Base-by-base conservation (phyloP, 2,888 invertebrate species). In the Pollenia labialis region DNA sequence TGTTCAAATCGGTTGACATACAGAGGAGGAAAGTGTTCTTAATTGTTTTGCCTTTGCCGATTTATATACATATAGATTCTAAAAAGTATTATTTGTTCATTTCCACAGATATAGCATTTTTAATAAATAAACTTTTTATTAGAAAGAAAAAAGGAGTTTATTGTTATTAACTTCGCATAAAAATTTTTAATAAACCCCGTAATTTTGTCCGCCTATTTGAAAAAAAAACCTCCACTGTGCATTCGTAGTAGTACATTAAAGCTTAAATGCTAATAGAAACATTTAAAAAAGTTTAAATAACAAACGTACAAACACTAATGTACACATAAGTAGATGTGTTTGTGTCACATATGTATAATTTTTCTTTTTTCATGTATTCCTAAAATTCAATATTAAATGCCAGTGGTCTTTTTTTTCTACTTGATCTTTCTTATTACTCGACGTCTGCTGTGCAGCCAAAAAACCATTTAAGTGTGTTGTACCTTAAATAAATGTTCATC, bases 201-300 rank as follows among this genome's bases (percentile, higher is more conserved):
- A 32, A 32, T 32, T 32, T 32, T 32, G 0, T 18, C 18, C 23
- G 2, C 23, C 4, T 32, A 32, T 32, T 32, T 32, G 0, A 6
- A 32, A 32, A 32, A 32, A 23, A 32, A 32, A 2, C 4, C 4
- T 32, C 32, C 32, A 32, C 18, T 32, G 18, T 12, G 32, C 32
- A 40, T 7, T 58, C n/a, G 42, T 42, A 48, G 60, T 60, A 32
- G 54, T 50, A 60, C 62, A 60, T 44, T 68, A 23, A 84, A 77
- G 69, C 77, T 87, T 72, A 87, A 87, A 87, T 84, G 87, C 84
- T 84, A 87, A 87, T 87, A 69, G 81, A 83, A 85, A 85, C 77
- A 85, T 75, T 82, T 81, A 76, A 85, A 66, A 69, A 79, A 54
- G 23, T 72, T 77, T 56, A 81, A 69, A 76, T 60, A 69, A 54